Evolutionary conservation across 2,113 vertebrate species (phyloP).

Genomic region (Nibea albiflora): DNA sequence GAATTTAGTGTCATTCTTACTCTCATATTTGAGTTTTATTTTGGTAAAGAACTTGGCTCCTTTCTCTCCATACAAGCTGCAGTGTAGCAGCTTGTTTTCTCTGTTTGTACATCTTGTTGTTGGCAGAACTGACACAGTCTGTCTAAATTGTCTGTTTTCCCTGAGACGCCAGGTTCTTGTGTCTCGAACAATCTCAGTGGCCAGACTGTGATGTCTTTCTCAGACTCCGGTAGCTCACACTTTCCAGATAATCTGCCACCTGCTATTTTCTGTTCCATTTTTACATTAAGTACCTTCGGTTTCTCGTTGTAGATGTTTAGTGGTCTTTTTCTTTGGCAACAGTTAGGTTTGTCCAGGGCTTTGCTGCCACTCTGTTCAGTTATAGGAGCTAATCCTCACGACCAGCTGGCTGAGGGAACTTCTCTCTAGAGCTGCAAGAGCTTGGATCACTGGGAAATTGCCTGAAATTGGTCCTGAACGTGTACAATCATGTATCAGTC

Average conservation of each 20-base stretch:
- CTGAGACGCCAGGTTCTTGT: neutral
- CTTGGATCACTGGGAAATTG: neutral
- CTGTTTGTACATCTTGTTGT: neutral
- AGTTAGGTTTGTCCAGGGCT: neutral
- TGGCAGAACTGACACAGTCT: neutral
- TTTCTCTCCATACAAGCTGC: neutral
- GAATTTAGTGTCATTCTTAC: neutral
- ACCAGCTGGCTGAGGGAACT: neutral
- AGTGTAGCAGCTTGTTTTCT: neutral
- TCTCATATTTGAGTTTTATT: neutral
- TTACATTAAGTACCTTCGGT: neutral
- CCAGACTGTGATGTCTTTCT: neutral
- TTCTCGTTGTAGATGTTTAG: neutral
- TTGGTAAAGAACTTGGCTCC: neutral
- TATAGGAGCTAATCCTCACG: neutral
- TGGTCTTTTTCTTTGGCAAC: neutral
- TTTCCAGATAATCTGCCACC: neutral
- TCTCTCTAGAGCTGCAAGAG: neutral
- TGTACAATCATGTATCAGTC: neutral
- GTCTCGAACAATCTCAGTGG: neutral
- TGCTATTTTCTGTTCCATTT: neutral
- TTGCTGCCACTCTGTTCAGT: neutral
- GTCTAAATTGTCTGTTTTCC: neutral
- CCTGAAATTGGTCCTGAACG: neutral
- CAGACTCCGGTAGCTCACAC: neutral